phyloP scores from a whole-genome alignment of 1,140 invertebrate genomes.

The Leptinotarsa lineolata region DNA sequence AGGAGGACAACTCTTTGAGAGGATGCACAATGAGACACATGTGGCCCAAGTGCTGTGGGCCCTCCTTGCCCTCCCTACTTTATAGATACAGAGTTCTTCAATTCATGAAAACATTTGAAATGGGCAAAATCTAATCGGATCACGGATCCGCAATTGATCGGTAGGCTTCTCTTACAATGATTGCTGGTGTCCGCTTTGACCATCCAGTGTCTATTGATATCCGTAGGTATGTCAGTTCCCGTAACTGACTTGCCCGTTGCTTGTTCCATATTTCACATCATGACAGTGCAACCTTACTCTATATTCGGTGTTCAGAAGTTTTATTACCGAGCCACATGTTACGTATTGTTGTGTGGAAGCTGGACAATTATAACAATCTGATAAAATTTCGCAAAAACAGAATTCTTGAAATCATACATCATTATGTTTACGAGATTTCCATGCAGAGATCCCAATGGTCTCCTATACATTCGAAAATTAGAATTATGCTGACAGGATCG shows the following conservation, averaged over 20 bases:
- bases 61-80: too few species aligned
- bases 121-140: conserved; percentile 82
- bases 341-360: conserved; percentile 70
- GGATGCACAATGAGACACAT: too few species aligned
- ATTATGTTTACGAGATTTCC: too few species aligned
- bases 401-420: background rate
- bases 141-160: conserved; percentile 85
- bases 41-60: too few species aligned
- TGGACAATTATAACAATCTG: conserved; percentile 48
- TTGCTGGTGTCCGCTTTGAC: conserved; percentile 76
- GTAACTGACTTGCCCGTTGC: conserved; percentile 97
- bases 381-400: background rate
- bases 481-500: too few species aligned
- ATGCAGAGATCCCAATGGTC: too few species aligned
- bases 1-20: too few species aligned
- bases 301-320: conserved; percentile 85
- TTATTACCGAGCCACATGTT: conserved; percentile 93
- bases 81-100: too few species aligned
- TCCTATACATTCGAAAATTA: too few species aligned
- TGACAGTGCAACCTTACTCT: conserved; percentile 92
- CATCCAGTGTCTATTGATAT: conserved; percentile 97
- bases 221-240: conserved; percentile 85
- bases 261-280: conserved; percentile 98
- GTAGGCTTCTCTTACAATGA: conserved; percentile 77
- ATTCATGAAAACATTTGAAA: too few species aligned